These are phyloP conservation scores for Dipodomys spectabilis DNA, from an alignment of 2,113 vertebrate genomes.

Conservation along the genomic window DNA sequence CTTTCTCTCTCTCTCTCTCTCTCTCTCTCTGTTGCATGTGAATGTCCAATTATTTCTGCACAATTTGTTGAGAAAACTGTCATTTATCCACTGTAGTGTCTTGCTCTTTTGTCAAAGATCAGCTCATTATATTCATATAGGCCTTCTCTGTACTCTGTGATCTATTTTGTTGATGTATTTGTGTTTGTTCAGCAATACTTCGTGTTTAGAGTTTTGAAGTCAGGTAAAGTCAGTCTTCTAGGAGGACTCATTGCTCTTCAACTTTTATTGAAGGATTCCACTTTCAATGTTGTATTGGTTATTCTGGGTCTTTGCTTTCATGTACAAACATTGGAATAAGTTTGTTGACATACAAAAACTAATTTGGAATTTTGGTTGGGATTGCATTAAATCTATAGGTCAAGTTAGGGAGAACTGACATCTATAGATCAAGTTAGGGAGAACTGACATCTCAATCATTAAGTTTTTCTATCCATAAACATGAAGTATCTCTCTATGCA, in stretches of 20 bases:
- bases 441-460: not conserved
- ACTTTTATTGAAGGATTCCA: too few relatives aligned
- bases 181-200: not conserved
- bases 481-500: not conserved
- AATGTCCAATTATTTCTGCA: not conserved
- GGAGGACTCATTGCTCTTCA: too few relatives aligned
- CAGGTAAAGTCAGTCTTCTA: not conserved
- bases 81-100: not conserved
- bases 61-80: not conserved
- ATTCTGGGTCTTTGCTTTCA: not conserved
- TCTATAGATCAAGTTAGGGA: not conserved
- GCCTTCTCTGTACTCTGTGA: not conserved
- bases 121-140: not conserved
- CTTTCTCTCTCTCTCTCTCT: not conserved
- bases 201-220: not conserved
- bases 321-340: not conserved
- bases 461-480: not conserved
- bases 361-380: not conserved
- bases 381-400: not conserved
- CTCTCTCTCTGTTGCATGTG: not conserved
- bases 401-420: not conserved
- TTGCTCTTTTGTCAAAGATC: not conserved
- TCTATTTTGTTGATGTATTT: too few relatives aligned
- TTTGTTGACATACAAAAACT: not conserved
- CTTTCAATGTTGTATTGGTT: not conserved